These are phyloP conservation scores for Poecile atricapillus DNA, from an alignment of 2,113 vertebrate genomes.

Conservation along the genomic window DNA sequence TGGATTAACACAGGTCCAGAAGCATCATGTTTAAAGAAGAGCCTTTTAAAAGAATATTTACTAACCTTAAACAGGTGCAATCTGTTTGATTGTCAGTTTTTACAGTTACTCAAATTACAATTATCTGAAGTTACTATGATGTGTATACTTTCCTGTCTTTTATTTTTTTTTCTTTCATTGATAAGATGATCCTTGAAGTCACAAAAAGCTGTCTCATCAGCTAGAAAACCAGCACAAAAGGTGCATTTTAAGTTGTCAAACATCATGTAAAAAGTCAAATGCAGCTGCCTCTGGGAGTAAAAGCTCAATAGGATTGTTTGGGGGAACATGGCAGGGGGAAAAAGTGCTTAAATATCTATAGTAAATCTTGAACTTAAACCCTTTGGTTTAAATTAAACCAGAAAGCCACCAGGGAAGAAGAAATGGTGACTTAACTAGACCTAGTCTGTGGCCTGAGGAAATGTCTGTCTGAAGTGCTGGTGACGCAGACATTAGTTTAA, in stretches of 20 bases:
- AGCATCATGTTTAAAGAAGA: not conserved
- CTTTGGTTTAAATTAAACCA: slow-evolving; percentile 27
- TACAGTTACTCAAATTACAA: not conserved
- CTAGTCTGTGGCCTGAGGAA: not conserved
- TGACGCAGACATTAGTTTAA: not conserved
- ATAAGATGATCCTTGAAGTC: not conserved
- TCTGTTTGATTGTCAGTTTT: not conserved
- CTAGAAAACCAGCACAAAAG: not conserved
- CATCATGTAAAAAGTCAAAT: not conserved
- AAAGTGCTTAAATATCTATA: not conserved
- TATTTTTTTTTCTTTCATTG: not conserved
- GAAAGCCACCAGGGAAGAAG: not conserved
- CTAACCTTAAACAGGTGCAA: not conserved
- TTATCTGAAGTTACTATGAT: not conserved
- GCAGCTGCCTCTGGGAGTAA: not conserved
- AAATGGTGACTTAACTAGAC: not conserved
- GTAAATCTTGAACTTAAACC: slow-evolving; percentile 12
- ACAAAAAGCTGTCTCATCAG: not conserved
- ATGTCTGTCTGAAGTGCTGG: not conserved
- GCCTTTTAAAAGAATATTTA: not conserved
- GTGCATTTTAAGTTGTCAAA: not conserved
- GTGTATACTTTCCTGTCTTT: not conserved
- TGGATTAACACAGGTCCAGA: not conserved
- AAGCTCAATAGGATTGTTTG: not conserved
- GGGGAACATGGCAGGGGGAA: not conserved